These are phyloP conservation scores for Zaprionus africanus DNA, from an alignment of 1,140 invertebrate genomes.

Conservation along the genomic window DNA sequence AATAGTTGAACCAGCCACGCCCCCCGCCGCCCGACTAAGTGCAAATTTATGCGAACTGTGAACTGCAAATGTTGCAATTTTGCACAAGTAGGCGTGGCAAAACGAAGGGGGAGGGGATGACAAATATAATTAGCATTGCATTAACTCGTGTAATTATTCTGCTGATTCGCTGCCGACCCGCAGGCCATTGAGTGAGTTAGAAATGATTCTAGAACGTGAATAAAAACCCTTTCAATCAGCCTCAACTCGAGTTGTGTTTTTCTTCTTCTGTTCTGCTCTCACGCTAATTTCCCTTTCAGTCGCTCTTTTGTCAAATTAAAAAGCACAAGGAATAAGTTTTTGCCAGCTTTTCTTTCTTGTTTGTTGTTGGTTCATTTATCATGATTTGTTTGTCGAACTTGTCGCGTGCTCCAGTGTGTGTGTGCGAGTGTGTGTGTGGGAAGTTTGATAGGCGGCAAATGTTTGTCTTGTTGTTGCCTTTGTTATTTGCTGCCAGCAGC, in stretches of 20 bases:
- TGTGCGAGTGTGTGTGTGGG: slow-evolving; percentile 21
- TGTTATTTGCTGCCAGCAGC: slow-evolving; percentile 65
- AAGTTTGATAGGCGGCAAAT: slow-evolving; percentile 75
- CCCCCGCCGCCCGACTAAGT: slow-evolving; percentile 3
- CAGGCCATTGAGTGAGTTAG: slow-evolving; percentile 31
- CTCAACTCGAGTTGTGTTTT: slow-evolving; percentile 64
- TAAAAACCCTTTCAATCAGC: slow-evolving; percentile 72
- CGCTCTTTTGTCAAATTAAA: slow-evolving; percentile 78
- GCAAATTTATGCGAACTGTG: slow-evolving; percentile 63
- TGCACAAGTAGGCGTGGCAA: not conserved
- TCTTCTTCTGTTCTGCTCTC: slow-evolving; percentile 67
- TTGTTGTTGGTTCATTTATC: slow-evolving; percentile 78
- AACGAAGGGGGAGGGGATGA: not conserved
- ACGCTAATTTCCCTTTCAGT: slow-evolving; percentile 64
- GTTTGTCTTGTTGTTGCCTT: slow-evolving; percentile 61
- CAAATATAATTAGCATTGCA: slow-evolving; percentile 67
- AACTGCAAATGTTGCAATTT: slow-evolving; percentile 56
- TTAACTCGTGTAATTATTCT: slow-evolving; percentile 68
- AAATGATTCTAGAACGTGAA: not conserved
- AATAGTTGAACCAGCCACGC: not conserved
- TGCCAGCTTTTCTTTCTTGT: slow-evolving; percentile 21
- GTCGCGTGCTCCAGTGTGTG: slow-evolving; percentile 50
- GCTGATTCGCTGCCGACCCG: slow-evolving; percentile 39
- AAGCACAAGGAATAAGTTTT: slow-evolving; percentile 60
- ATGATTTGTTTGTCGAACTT: slow-evolving; percentile 82